Conservation (phyloP, 2,888 invertebrate genomes). For the Pyrrhia umbra region DNA sequence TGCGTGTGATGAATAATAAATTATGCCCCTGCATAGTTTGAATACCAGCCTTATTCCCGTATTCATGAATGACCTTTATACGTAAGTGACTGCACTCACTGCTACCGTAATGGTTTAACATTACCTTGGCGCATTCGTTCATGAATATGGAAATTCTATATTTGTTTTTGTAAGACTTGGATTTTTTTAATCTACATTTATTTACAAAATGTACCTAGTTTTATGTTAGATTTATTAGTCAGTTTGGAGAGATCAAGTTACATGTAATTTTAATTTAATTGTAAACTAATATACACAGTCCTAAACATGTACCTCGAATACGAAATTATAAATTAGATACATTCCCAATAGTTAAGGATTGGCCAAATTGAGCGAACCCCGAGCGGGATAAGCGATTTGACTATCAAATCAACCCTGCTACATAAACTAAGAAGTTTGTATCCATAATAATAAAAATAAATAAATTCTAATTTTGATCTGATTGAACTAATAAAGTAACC, state of each 20-base stretch:
- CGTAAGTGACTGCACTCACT: constrained; percentile 43
- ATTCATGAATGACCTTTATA: constrained; percentile 70
- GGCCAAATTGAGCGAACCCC: constrained; percentile 16
- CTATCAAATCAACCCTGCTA: too few relatives aligned
- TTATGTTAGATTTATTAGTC: constrained; percentile 53
- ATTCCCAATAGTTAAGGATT: constrained; percentile 72
- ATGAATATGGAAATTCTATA: constrained; percentile 66
- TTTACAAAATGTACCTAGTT: constrained; percentile 61
- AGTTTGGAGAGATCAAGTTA: constrained; percentile 55
- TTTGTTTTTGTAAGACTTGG: constrained; percentile 56
- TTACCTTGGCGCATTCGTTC: constrained; percentile 63
- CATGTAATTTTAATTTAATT: constrained; percentile 51
- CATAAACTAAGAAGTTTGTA: not conserved
- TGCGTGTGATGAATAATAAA: constrained; percentile 51
- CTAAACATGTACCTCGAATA: constrained; percentile 66
- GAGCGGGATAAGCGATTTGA: not conserved
- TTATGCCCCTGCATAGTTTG: constrained; percentile 50
- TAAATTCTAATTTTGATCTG: too few relatives aligned
- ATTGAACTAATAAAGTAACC: too few relatives aligned
- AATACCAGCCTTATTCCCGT: constrained; percentile 61
- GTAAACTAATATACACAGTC: constrained; percentile 48
- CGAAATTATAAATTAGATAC: constrained; percentile 74
- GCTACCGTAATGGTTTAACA: constrained; percentile 54
- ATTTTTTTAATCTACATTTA: constrained; percentile 54
- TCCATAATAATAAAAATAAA: too few relatives aligned